phyloP scores from a whole-genome alignment of 2,888 invertebrate species.

The Melanchra persicariae region DNA sequence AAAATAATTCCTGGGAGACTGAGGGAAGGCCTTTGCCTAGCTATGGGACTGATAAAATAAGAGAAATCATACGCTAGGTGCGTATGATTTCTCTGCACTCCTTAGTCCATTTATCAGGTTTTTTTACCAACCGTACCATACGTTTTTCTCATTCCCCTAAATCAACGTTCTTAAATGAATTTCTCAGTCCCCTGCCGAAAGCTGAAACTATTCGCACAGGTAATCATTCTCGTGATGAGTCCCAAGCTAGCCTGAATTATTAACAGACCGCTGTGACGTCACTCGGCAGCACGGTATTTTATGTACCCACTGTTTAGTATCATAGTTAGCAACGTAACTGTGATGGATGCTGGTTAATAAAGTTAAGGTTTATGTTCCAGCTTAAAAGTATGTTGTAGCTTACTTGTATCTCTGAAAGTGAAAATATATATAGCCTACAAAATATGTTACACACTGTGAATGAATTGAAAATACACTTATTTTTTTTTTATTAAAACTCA shows the following conservation, averaged over 20 bases:
- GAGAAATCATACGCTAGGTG: no score
- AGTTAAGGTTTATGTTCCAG: conserved; percentile 34
- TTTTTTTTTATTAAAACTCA: no score
- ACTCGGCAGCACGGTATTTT: conserved; percentile 10
- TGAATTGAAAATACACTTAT: no score
- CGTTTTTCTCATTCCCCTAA: conserved; percentile 11
- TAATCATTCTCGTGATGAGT: conserved; percentile 50
- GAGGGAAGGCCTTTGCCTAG: no score
- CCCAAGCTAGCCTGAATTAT: conserved; percentile 48
- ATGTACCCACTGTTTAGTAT: conserved; percentile 44
- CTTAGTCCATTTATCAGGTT: not conserved
- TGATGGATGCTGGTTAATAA: conserved; percentile 43
- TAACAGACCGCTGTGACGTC: conserved; percentile 37
- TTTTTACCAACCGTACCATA: not conserved
- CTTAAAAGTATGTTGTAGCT: not conserved
- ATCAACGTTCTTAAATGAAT: conserved; percentile 16
- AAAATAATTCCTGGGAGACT: no score
- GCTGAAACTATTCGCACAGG: conserved; percentile 27
- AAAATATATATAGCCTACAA: no score
- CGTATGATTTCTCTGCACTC: no score
- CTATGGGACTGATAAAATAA: no score
- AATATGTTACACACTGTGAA: no score
- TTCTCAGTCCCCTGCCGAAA: conserved; percentile 4
- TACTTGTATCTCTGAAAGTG: not conserved
- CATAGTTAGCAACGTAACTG: conserved; percentile 44